Conservation (phyloP, 2,888 invertebrate genomes). For the Lasioglossum villosulum region DNA sequence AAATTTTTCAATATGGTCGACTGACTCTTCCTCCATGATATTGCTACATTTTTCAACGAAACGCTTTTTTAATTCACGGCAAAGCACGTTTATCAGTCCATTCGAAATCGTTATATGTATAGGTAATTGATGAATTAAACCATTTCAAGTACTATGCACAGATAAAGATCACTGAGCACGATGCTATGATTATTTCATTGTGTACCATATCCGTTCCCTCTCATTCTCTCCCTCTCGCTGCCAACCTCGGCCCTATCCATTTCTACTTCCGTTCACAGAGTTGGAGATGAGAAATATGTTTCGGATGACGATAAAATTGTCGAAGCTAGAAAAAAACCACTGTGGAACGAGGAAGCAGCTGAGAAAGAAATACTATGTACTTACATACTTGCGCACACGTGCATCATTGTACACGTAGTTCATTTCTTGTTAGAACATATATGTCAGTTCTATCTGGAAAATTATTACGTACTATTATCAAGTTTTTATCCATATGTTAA, state of each 20-base stretch:
- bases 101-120: not conserved
- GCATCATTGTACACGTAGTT: not conserved
- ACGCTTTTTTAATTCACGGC: not conserved
- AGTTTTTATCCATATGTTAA: not conserved
- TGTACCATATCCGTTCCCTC: not conserved
- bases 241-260: not conserved
- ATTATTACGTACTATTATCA: not conserved
- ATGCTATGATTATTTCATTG: constrained; percentile 9
- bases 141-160: not conserved
- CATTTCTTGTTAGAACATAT: not conserved
- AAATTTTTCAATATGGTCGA: not conserved
- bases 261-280: constrained; percentile 10
- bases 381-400: not conserved
- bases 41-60: not conserved
- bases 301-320: not conserved
- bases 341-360: not conserved
- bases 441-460: not conserved
- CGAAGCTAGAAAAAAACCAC: not conserved
- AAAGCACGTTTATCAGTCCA: not conserved
- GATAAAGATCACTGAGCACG: not conserved
- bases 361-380: not conserved
- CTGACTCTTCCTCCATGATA: not conserved
- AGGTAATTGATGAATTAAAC: not conserved
- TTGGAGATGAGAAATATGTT: not conserved
- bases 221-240: constrained; percentile 4